Evolutionary conservation across 2,888 invertebrate species (phyloP), one percentile per base, ranked within the genome.

Genomic region (Cheilosia variabilis): DNA sequence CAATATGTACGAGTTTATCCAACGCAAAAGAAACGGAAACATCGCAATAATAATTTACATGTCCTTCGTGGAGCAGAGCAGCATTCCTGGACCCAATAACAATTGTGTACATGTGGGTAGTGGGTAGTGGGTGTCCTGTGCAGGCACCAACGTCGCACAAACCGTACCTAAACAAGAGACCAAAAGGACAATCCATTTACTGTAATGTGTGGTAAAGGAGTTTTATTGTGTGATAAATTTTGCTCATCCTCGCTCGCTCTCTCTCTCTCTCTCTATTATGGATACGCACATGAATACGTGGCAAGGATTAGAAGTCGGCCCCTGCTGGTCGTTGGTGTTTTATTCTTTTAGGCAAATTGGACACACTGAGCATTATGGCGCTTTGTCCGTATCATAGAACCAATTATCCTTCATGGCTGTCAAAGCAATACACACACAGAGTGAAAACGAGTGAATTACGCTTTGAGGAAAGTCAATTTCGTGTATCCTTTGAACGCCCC

Each of bases 161-260:
- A 62, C 75, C 55, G 72, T 37, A 37, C 62, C 66, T 57, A 68
- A 52, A 60, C 52, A 68, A 50, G 50, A 80, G 58, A 76, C 66
- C 86, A 80, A 81, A 81, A 81, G 86, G 81, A 81, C 81, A 86
- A 86, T 86, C 71, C 76, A 86, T 86, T 86, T 86, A 76, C 66
- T 81, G 86, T 86, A 86, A 86, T 86, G 86, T 86, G 86, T 81
- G 86, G 86, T 86, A 76, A 86, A 86, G 86, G 81, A 81, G 76
- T 86, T 86, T 81, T 81, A 86, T 86, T 86, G 80, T 86, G 81
- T 72, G 81, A 86, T 86, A 86, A 86, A 86, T 86, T 86, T 76
- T 52, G 69, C 62, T 83, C 58, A 22, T 58, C 72, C 69, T 31
- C 31, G 55, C 37, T 62, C 41, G 37, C 37, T 47, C 41, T 47